Percentiles rank a stretch among this genome's conserved stretches.
These are phyloP conservation scores for Steatornis caripensis DNA, from an alignment of 2,113 vertebrate genomes.

Conservation along the genomic window DNA sequence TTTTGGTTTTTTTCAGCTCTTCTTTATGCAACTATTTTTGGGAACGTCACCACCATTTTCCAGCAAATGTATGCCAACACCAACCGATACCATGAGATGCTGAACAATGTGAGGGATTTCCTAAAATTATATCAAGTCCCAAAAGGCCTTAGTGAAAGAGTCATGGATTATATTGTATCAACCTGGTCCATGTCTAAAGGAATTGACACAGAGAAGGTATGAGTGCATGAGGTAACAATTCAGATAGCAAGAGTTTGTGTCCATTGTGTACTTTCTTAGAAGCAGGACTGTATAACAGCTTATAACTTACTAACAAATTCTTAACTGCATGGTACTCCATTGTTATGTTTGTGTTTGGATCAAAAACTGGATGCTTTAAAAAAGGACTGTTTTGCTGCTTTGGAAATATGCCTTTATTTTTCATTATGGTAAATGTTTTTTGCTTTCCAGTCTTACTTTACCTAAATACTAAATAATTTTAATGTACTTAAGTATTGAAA, in stretches of 20 bases:
- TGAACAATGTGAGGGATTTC: constrained; percentile 96
- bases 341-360: background rate
- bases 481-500: background rate
- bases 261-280: background rate
- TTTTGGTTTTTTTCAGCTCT: constrained; percentile 80
- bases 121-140: constrained; percentile 98
- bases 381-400: background rate
- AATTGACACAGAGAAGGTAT: constrained; percentile 97
- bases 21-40: constrained; percentile 98
- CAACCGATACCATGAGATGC: constrained; percentile 96
- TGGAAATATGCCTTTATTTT: background rate
- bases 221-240: constrained; percentile 12
- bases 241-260: background rate
- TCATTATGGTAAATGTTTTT: background rate
- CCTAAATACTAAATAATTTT: background rate
- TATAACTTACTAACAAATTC: background rate
- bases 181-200: constrained; percentile 99
- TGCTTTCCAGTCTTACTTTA: background rate
- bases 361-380: background rate
- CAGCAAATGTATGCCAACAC: constrained; percentile 99
- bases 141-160: constrained; percentile 94
- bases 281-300: background rate
- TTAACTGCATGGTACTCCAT: background rate
- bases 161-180: constrained; percentile 98
- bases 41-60: constrained; percentile 98